Evolutionary conservation across 2,888 invertebrate species (phyloP).

Genomic region (Baccha elongata): DNA sequence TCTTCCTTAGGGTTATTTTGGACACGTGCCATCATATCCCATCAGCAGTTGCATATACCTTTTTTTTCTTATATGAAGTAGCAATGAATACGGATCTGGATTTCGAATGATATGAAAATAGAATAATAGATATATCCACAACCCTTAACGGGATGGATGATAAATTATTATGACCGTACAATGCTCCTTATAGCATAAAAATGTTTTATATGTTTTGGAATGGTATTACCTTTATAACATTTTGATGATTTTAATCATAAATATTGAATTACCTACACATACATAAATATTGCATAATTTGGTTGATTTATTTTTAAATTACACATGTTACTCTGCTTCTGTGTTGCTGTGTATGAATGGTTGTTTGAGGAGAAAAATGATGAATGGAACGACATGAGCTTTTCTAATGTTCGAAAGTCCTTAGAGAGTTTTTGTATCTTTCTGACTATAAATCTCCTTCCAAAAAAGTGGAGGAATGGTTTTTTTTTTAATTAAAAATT

Average conservation of each 20-base stretch:
- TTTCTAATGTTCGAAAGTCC: too few relatives aligned
- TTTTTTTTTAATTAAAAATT: too few relatives aligned
- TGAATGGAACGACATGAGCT: too few relatives aligned
- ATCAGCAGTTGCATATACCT: slow-evolving; percentile 49
- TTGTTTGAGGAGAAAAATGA: too few relatives aligned
- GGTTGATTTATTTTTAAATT: slow-evolving; percentile 43
- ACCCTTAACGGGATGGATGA: neutral
- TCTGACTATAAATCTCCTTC: too few relatives aligned
- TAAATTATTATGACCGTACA: neutral
- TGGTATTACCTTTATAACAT: slow-evolving; percentile 6
- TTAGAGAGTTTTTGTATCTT: too few relatives aligned
- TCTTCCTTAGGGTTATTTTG: slow-evolving; percentile 30
- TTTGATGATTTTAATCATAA: slow-evolving; percentile 28
- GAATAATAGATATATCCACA: slow-evolving; percentile 13
- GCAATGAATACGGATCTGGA: neutral
- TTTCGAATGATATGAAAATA: neutral
- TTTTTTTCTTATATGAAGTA: neutral
- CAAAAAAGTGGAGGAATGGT: too few relatives aligned
- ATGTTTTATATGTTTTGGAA: too few relatives aligned
- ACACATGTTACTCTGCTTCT: slow-evolving; percentile 16
- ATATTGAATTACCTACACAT: slow-evolving; percentile 50
- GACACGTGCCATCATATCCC: slow-evolving; percentile 57
- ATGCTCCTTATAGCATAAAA: too few relatives aligned
- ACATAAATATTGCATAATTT: slow-evolving; percentile 47
- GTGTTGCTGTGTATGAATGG: too few relatives aligned